A percentile compares a stretch with the other conserved stretches of the same genome.
Conservation (phyloP, 2,888 invertebrate genomes). For the Anthophora plumipes region DNA sequence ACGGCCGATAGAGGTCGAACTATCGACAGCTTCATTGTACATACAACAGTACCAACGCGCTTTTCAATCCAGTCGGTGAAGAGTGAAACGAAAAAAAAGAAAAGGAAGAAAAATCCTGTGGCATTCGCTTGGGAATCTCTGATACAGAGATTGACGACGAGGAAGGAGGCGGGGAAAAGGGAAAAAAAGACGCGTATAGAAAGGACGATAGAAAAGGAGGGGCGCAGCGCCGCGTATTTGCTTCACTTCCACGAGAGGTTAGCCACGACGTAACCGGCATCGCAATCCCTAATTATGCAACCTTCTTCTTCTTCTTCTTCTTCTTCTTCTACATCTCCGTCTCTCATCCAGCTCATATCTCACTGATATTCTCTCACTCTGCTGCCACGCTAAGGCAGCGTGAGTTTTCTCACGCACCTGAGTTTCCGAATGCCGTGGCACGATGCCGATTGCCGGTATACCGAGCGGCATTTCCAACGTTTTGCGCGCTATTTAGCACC, state of each 20-base stretch:
- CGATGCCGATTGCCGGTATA: conserved; percentile 37
- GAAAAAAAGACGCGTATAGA: conserved; percentile 49
- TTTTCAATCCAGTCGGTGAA: conserved; percentile 18
- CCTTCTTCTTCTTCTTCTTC: conserved; percentile 69
- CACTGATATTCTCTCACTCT: conserved; percentile 52
- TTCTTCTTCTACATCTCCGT: conserved; percentile 57
- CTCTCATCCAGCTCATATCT: conserved; percentile 36
- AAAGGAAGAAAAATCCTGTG: conserved; percentile 37
- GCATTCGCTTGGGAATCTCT: conserved; percentile 57
- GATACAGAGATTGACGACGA: conserved; percentile 21
- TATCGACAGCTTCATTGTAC: conserved; percentile 34
- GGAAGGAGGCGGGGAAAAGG: conserved; percentile 1
- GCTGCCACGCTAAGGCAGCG: conserved; percentile 53
- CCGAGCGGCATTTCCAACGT: conserved; percentile 58
- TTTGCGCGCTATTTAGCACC: conserved; percentile 57
- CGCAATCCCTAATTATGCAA: conserved; percentile 82
- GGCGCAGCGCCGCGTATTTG: conserved; percentile 54
- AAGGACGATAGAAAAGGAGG: conserved; percentile 44
- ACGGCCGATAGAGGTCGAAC: conserved; percentile 4
- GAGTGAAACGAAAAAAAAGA: conserved; percentile 45
- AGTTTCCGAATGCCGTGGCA: conserved; percentile 68
- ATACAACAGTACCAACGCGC: background rate
- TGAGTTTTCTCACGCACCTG: conserved; percentile 80
- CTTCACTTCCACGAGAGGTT: conserved; percentile 63
- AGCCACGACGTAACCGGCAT: conserved; percentile 70